phyloP scores from a whole-genome alignment of 2,888 invertebrate genomes.

The Ceraclea dissimilis region DNA sequence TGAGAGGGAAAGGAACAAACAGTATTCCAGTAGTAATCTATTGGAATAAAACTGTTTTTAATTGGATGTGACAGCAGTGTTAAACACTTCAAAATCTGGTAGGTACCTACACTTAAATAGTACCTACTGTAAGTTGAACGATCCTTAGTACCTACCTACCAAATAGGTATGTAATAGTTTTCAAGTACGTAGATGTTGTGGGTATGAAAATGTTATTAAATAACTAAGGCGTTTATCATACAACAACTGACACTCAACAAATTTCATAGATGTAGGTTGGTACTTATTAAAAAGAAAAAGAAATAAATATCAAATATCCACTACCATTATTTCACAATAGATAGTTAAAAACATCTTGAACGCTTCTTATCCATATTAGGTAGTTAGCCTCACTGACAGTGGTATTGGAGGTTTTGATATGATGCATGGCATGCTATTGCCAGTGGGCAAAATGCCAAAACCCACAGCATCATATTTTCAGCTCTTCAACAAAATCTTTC shows the following conservation, averaged over 20 bases:
- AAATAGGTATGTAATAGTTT: too few species aligned
- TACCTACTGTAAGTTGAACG: neutral
- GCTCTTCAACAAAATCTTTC: neutral
- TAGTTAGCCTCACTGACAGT: neutral
- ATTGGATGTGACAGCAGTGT: constrained; percentile 13
- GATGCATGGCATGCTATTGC: neutral
- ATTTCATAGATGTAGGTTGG: too few species aligned
- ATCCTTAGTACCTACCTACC: neutral
- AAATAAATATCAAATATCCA: too few species aligned
- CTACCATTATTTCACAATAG: neutral
- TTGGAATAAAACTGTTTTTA: constrained; percentile 20
- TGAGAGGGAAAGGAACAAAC: neutral
- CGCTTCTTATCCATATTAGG: neutral
- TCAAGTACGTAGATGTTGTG: neutral
- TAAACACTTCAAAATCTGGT: too few species aligned
- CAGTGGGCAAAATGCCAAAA: neutral
- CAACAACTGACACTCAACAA: neutral
- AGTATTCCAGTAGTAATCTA: constrained; percentile 2
- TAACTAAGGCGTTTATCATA: neutral
- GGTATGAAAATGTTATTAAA: neutral
- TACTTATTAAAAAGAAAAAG: too few species aligned
- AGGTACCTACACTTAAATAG: too few species aligned
- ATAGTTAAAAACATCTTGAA: neutral
- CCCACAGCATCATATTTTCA: neutral
- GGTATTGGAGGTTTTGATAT: neutral